Percentiles rank a stretch among this genome's conserved stretches.
These are phyloP conservation scores for Acheta domesticus DNA, from an alignment of 2,888 invertebrate genomes.

Conservation along the genomic window DNA sequence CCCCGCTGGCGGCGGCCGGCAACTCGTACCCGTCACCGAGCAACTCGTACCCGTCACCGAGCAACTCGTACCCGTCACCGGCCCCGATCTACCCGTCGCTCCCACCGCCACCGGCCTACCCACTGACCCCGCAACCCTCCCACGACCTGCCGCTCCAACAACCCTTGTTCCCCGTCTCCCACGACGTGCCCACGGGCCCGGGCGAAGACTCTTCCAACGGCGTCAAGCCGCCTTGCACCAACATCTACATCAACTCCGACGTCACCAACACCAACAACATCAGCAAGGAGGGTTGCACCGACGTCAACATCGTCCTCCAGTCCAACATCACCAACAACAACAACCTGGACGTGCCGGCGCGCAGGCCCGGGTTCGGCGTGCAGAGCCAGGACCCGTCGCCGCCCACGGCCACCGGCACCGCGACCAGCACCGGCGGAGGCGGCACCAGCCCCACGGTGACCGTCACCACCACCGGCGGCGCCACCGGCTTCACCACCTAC, in stretches of 20 bases:
- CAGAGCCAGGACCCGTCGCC: constrained; percentile 21
- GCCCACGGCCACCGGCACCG: neutral
- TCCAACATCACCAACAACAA: constrained; percentile 64
- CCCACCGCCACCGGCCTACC: constrained; percentile 4
- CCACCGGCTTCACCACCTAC: neutral
- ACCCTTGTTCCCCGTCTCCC: neutral
- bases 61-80: neutral
- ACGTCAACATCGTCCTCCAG: constrained; percentile 66
- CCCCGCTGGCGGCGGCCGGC: neutral
- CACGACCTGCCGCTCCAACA: neutral
- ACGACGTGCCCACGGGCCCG: neutral
- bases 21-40: constrained; percentile 20
- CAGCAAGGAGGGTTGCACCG: constrained; percentile 63
- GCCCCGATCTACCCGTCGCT: constrained; percentile 21
- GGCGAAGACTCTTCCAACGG: neutral
- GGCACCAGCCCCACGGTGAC: constrained; percentile 27
- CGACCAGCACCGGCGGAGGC: neutral
- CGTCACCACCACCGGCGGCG: constrained; percentile 28
- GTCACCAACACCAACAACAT: constrained; percentile 24
- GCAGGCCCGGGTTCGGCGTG: constrained; percentile 31
- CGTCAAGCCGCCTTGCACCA: neutral
- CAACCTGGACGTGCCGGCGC: constrained; percentile 40
- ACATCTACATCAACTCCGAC: constrained; percentile 18
- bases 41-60: neutral
- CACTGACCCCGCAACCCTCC: constrained; percentile 21